A percentile compares a stretch with the other conserved stretches of the same genome.
Evolutionary conservation across 2,888 invertebrate genomes (phyloP).

Genomic region (Meta bourneti): DNA sequence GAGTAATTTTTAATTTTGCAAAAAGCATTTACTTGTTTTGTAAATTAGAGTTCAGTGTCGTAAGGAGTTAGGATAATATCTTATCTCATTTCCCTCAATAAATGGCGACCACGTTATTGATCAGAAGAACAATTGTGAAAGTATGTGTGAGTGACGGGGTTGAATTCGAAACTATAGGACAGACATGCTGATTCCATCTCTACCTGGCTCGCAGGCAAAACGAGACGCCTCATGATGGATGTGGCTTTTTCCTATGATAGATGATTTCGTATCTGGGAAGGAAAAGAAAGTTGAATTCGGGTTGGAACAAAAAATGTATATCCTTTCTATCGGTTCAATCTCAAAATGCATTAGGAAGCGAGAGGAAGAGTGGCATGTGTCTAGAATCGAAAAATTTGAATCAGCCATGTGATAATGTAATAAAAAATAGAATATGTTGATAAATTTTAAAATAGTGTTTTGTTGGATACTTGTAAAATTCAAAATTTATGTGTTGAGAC

Average conservation of each 20-base stretch:
- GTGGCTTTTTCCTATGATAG: slow-evolving; percentile 62
- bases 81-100: no score
- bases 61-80: no score
- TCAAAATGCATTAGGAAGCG: slow-evolving; percentile 45
- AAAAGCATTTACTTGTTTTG: no score
- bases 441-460: no score
- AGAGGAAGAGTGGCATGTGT: slow-evolving; percentile 4
- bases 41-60: no score
- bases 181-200: slow-evolving; percentile 38
- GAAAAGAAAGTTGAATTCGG: slow-evolving; percentile 12
- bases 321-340: slow-evolving; percentile 9
- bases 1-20: no score
- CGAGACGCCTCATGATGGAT: slow-evolving; percentile 63
- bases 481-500: no score
- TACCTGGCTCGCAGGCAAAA: slow-evolving; percentile 44
- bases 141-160: background rate
- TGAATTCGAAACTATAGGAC: slow-evolving; percentile 40
- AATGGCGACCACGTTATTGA: no score
- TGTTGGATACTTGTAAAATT: no score
- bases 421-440: no score
- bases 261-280: slow-evolving; percentile 53
- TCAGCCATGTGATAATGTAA: no score
- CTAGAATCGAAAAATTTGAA: background rate
- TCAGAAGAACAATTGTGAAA: no score
- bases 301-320: background rate